Evolutionary conservation across 2,113 vertebrate species (phyloP), one percentile per base, ranked within the genome.

Genomic region (Spea bombifrons): DNA sequence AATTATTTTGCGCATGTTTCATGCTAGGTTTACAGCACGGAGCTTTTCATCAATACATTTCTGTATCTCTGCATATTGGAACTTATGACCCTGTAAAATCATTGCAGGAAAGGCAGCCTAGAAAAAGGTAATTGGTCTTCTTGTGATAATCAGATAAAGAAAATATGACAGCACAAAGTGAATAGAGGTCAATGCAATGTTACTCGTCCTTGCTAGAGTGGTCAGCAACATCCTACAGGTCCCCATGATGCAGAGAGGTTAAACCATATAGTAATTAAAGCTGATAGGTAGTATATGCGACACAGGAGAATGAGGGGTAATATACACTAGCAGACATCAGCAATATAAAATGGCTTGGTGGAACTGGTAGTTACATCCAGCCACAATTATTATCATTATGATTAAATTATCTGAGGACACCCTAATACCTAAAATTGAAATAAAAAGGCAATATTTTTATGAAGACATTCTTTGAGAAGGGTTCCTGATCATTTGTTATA

Each of bases 141-240:
- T 49, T 66, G 16, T 64, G 59, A 65, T 75, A 65, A 65, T 75
- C 59, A 64, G 59, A 65, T 75, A 45, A 75, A 43, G 63, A 61
- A 50, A 49, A 66, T 52, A 75, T 43, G 61, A 50, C 55, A 59
- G 7, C 61, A 64, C 61, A 64, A 64, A 64, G 15, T 64, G 61
- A 64, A 59, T 59, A 12, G 55, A 59, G 55, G 55, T 59, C 55
- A 12, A 13, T 9, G 55, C 55, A 59, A 1, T 59, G 55, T 59
- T 12, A 59, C 15, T 4, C 4, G 10, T 59, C 15, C 10, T 59
- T 59, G 15, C 55, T 59, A 59, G 15, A 59, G 55, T 59, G 5
- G 55, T 59, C 55, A 59, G 55, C 55, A 59, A 59, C 10, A 59
- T 59, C 10, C 4, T 59, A 9, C 55, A 59, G 55, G 55, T 5